These are phyloP conservation scores for Intoshia linei DNA, from an alignment of 1,140 invertebrate genomes.

Conservation along the genomic window DNA sequence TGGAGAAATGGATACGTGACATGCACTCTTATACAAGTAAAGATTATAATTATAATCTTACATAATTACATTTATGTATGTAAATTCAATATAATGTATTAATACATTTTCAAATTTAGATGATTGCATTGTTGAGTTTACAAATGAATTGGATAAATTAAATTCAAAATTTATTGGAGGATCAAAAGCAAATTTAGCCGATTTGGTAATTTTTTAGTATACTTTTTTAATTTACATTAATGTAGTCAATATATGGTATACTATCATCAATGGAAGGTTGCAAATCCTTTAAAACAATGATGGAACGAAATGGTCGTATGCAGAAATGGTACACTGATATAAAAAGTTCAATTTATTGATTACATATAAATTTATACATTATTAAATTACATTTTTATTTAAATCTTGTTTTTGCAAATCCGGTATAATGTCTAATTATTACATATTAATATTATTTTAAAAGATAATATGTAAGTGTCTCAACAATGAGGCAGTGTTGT, in stretches of 20 bases:
- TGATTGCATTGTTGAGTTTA: not conserved
- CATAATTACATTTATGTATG: slow-evolving; percentile 53
- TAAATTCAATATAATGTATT: slow-evolving; percentile 48
- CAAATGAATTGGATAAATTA: slow-evolving; percentile 7
- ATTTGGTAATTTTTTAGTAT: slow-evolving; percentile 28
- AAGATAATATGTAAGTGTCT: not conserved
- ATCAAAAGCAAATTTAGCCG: slow-evolving; percentile 49
- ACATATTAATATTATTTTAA: not conserved
- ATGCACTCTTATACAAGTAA: too few species aligned
- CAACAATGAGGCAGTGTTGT: too few species aligned
- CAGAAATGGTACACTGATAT: slow-evolving; percentile 26
- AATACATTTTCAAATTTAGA: slow-evolving; percentile 27
- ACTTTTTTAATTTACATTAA: slow-evolving; percentile 4
- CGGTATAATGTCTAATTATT: not conserved
- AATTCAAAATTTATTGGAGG: slow-evolving; percentile 43
- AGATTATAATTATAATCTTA: slow-evolving; percentile 51
- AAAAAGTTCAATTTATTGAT: not conserved
- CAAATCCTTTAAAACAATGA: slow-evolving; percentile 47
- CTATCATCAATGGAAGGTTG: slow-evolving; percentile 78
- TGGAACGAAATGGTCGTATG: slow-evolving; percentile 37
- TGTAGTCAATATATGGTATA: slow-evolving; percentile 49
- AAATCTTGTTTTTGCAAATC: not conserved
- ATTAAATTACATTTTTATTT: not conserved
- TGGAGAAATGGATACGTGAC: too few species aligned
- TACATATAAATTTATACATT: not conserved